phyloP scores from a whole-genome alignment of 2,888 invertebrate species.

The Thyatira batis region DNA sequence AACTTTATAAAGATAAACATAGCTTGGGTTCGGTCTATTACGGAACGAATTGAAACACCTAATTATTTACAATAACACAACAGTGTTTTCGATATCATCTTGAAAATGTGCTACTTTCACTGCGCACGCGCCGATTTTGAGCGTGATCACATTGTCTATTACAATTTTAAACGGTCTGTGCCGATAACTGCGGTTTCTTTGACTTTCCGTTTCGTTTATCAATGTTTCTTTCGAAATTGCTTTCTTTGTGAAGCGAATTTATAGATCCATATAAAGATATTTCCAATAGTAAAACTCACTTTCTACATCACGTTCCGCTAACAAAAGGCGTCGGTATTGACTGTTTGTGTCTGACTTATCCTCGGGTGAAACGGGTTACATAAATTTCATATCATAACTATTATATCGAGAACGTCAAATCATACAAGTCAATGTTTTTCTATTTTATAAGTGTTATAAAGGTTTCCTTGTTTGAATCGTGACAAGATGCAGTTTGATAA shows the following conservation, averaged over 20 bases:
- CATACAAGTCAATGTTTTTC: constrained; percentile 53
- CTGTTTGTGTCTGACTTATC: constrained; percentile 2
- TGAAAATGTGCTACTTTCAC: constrained; percentile 47
- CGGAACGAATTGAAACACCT: not conserved
- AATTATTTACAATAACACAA: not conserved
- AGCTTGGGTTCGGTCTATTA: too few relatives aligned
- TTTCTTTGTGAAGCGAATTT: constrained; percentile 53
- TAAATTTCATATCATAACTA: constrained; percentile 40
- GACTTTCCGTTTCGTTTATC: constrained; percentile 65
- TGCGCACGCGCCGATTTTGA: constrained; percentile 36
- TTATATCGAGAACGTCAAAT: constrained; percentile 46
- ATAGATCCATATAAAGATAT: constrained; percentile 34
- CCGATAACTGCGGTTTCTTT: constrained; percentile 38
- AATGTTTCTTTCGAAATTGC: constrained; percentile 45
- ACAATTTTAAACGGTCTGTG: constrained; percentile 21
- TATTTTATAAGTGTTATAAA: constrained; percentile 35
- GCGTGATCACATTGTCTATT: constrained; percentile 41
- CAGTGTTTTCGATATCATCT: not conserved
- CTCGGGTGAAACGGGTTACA: not conserved
- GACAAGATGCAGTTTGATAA: constrained; percentile 67
- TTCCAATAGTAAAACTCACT: constrained; percentile 50
- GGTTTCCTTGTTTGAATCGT: constrained; percentile 67
- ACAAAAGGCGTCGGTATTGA: constrained; percentile 26
- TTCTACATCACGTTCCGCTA: constrained; percentile 55
- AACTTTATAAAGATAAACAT: too few relatives aligned